These are phyloP conservation scores for Dunckerocampus dactyliophorus DNA, from an alignment of 2,113 vertebrate species.

Conservation along the genomic window DNA sequence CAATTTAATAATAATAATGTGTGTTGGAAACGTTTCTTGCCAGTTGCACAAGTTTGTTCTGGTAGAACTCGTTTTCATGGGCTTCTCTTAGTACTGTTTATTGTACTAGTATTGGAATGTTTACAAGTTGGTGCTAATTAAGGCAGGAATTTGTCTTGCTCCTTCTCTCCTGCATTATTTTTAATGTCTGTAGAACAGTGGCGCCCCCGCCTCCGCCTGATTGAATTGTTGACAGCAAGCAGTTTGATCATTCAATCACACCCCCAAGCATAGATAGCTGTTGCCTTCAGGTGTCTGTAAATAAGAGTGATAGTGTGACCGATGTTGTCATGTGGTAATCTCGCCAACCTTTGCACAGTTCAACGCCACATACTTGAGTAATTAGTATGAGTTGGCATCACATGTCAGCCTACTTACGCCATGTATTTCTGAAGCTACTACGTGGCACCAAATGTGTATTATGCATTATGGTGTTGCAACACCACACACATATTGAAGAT, in stretches of 20 bases:
- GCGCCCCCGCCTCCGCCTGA: too few species aligned
- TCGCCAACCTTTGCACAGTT: constrained; percentile 30
- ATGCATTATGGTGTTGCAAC: neutral
- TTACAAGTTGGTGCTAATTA: neutral
- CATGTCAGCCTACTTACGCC: neutral
- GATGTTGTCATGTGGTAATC: constrained; percentile 6
- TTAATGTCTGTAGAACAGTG: too few species aligned
- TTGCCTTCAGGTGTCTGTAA: neutral
- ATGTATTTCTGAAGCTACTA: neutral
- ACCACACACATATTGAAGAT: neutral
- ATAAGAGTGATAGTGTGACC: too few species aligned
- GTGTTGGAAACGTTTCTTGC: too few species aligned
- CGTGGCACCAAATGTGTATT: neutral
- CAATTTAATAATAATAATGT: neutral
- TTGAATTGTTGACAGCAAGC: too few species aligned
- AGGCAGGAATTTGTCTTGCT: neutral
- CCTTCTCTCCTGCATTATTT: neutral
- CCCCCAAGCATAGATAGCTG: neutral
- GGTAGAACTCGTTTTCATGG: neutral
- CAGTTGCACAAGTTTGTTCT: constrained; percentile 8
- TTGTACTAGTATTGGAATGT: neutral
- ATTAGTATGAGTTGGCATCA: neutral
- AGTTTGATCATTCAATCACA: neutral
- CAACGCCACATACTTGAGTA: neutral
- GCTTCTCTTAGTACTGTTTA: neutral